Evolutionary conservation across 1,140 invertebrate genomes (phyloP), one percentile per base, ranked within the genome.

Genomic region (Steinernema feltiae): DNA sequence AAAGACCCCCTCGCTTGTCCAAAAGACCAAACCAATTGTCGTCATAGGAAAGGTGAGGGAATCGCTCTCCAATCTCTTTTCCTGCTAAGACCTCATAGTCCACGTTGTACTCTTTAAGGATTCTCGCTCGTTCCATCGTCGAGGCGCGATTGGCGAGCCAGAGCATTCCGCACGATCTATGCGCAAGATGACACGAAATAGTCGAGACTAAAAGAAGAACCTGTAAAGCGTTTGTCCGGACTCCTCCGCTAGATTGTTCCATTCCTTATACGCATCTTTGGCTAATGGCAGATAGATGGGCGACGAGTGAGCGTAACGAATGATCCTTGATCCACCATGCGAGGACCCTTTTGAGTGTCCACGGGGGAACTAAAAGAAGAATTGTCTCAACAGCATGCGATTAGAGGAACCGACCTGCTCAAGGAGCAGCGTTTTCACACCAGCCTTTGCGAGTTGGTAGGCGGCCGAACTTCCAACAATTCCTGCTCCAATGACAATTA

Each of bases 101-200:
- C 18, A 80, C 63, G n/a, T 31, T 48, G 53, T 78, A 78, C 69
- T 30, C 30, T 15, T 29, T n/a, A 7, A 82, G 76, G 31, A 81
- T 71, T 17, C 72, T 27, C 3, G 80, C 41, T 30, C 78, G 53
- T 32, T 75, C 29, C 3, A 32, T n/a, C 0, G 82, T 81, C 21
- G 71, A 48, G 35, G 70, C 35, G 29, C 63, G 29, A 30, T 79
- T 41, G 0, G 74, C 78, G 24, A 85, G 7, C 79, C 82, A 84
- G 1, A 82, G 30, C 70, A 82, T 29, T 29, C 81, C 81, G 71
- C 53, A 63, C 24, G 53, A 63, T 27, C 53, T 63, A 21, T 41
- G 7, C 18, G 7, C 35, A 41, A 41, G 35, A 7, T 7, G 7
- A 41, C 35, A 18, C 18, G 35, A 41, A 41, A 41, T 12, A 63